Evolutionary conservation across 2,888 invertebrate species (phyloP).

Genomic region (Halictus ligatus): DNA sequence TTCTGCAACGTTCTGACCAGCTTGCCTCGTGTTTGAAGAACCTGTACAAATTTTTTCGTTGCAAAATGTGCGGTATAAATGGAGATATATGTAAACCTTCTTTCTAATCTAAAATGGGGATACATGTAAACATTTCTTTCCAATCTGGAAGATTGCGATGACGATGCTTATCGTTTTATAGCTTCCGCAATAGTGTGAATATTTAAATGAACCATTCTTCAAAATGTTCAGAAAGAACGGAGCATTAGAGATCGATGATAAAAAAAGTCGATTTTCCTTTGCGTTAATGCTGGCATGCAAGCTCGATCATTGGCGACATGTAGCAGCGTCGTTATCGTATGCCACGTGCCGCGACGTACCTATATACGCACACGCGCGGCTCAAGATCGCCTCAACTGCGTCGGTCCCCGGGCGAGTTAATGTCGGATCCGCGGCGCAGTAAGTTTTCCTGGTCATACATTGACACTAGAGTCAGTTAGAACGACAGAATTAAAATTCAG

Average conservation of each 20-base stretch:
- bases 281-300: neutral
- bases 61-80: no score
- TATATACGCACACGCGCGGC: constrained; percentile 22
- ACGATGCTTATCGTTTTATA: no score
- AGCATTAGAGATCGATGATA: neutral
- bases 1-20: neutral
- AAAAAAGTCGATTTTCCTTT: neutral
- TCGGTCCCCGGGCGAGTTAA: constrained; percentile 38
- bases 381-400: constrained; percentile 52
- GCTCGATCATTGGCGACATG: neutral
- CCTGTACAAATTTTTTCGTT: no score
- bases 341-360: constrained; percentile 56
- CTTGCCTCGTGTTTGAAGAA: neutral
- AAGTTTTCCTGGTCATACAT: constrained; percentile 46
- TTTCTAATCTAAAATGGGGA: no score
- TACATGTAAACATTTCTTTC: no score
- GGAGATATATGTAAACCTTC: no score
- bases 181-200: no score
- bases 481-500: constrained; percentile 65
- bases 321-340: constrained; percentile 45
- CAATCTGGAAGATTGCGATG: no score
- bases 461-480: constrained; percentile 24
- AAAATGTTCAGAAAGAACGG: no score
- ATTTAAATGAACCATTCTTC: no score
- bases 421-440: constrained; percentile 54